A percentile compares a stretch with the other conserved stretches of the same genome.
Evolutionary conservation across 2,113 vertebrate species (phyloP).

Genomic region (Serinus canaria): DNA sequence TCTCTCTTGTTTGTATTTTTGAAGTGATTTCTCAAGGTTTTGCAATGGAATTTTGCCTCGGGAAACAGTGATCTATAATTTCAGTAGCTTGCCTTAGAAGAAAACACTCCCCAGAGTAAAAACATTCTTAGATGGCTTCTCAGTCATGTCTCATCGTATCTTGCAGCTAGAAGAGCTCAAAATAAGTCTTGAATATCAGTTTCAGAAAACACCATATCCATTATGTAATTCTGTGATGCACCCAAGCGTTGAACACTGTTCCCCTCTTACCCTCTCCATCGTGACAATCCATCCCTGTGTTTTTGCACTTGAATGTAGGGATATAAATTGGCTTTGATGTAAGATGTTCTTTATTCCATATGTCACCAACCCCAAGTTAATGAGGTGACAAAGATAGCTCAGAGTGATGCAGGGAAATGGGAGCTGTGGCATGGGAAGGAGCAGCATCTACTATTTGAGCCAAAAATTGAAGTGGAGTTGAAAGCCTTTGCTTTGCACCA

Average conservation of each 20-base stretch:
- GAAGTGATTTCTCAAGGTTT: constrained; percentile 51
- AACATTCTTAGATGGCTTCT: background rate
- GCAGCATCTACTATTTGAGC: background rate
- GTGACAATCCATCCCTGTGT: background rate
- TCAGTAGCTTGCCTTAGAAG: constrained; percentile 11
- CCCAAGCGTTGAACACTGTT: background rate
- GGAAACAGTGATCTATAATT: constrained; percentile 27
- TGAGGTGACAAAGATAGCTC: background rate
- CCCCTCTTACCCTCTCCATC: background rate
- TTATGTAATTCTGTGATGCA: background rate
- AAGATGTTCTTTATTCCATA: background rate
- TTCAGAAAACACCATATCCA: background rate
- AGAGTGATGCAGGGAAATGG: background rate
- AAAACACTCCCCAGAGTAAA: background rate
- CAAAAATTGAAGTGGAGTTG: background rate
- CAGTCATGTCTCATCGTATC: background rate
- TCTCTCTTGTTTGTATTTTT: constrained; percentile 25
- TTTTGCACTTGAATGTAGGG: background rate
- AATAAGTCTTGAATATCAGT: background rate
- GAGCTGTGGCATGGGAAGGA: background rate
- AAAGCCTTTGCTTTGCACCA: background rate
- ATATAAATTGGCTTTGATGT: background rate
- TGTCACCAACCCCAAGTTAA: background rate
- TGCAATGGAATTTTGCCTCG: constrained; percentile 26
- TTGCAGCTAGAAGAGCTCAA: background rate